These are phyloP conservation scores for Aythya baeri DNA, from an alignment of 2,113 vertebrate species.

Conservation along the genomic window DNA sequence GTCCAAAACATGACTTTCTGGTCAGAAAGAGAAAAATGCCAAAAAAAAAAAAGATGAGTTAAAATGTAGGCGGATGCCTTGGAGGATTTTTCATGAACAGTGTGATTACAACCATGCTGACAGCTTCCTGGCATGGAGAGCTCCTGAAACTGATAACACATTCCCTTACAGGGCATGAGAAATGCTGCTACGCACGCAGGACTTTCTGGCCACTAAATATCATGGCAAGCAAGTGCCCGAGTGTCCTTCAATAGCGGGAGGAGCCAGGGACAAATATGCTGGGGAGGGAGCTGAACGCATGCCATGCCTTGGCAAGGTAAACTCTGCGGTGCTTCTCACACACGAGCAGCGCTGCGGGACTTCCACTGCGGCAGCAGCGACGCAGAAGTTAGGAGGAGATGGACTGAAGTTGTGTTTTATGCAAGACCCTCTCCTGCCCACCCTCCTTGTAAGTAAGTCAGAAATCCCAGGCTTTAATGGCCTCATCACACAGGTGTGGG, in stretches of 20 bases:
- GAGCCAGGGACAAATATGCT: background rate
- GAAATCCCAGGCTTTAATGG: background rate
- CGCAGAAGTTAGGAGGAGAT: background rate
- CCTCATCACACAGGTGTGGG: fast-evolving
- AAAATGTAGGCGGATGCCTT: background rate
- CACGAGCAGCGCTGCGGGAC: fast-evolving
- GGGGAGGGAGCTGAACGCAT: background rate
- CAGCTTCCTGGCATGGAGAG: slow-evolving; percentile 16
- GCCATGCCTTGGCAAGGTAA: background rate
- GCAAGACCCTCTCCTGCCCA: background rate
- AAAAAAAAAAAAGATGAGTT: background rate
- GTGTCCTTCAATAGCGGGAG: background rate
- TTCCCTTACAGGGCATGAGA: background rate
- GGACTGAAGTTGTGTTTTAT: too few relatives aligned
- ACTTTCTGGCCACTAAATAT: background rate
- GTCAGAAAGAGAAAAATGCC: background rate
- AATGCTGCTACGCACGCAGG: background rate
- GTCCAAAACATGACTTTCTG: background rate
- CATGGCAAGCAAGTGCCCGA: fast-evolving
- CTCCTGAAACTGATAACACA: background rate
- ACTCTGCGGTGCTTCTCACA: background rate
- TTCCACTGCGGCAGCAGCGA: fast-evolving
- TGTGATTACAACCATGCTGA: slow-evolving; percentile 33
- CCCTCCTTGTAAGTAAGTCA: fast-evolving
- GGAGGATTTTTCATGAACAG: background rate